These are phyloP conservation scores for honey bee (Apis mellifera) DNA, from an alignment of 1,140 invertebrate genomes.

Conservation along the genomic window DNA sequence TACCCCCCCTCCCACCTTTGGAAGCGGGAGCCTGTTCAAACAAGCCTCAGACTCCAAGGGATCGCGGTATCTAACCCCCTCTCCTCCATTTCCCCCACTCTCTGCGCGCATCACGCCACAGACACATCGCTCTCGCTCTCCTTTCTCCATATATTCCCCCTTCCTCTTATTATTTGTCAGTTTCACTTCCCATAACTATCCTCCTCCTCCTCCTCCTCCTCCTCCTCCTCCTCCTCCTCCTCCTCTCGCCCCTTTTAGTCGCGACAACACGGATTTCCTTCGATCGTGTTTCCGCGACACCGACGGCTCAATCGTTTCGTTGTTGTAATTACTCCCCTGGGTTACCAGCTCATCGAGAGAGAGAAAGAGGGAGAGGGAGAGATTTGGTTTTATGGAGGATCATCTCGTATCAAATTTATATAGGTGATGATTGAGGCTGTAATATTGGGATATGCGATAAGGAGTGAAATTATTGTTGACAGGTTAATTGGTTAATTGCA, in stretches of 20 bases:
- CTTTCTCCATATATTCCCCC: no score
- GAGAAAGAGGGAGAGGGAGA: no score
- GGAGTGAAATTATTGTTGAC: no score
- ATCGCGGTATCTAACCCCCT: slow-evolving; percentile 36
- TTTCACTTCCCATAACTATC: slow-evolving; percentile 39
- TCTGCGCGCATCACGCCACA: no score
- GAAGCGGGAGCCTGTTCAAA: slow-evolving; percentile 79
- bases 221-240: no score
- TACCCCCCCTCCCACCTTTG: slow-evolving; percentile 69
- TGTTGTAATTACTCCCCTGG: slow-evolving; percentile 66
- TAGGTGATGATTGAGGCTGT: no score
- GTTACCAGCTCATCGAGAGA: background rate
- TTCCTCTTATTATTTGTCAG: slow-evolving; percentile 21
- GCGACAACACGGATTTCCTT: slow-evolving; percentile 67
- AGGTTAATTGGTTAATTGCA: no score
- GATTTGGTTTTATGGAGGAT: no score
- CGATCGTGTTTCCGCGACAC: background rate
- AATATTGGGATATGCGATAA: no score
- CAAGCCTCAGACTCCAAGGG: slow-evolving; percentile 73
- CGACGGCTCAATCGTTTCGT: slow-evolving; percentile 59
- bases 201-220: slow-evolving; percentile 3
- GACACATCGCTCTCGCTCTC: no score
- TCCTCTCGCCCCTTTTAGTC: slow-evolving; percentile 27
- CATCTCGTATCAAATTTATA: no score
- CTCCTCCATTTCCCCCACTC: no score